Base-by-base conservation (phyloP, 35 echinoderm and acorn worm genomes). In the Apostichopus californicus region DNA sequence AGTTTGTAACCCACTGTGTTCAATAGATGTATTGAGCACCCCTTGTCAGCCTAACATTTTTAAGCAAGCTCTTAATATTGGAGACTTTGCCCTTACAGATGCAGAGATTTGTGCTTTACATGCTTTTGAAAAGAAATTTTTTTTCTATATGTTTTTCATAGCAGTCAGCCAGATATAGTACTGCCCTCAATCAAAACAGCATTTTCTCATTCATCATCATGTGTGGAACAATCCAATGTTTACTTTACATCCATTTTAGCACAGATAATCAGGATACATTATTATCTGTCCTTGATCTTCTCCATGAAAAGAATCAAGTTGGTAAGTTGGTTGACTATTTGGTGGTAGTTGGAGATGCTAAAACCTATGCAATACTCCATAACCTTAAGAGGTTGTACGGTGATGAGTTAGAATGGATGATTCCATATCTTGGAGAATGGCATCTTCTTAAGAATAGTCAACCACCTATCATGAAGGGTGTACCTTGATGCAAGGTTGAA, bases 341-440 rank as follows among this genome's bases (percentile, higher is more conserved):
- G 10, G 86, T 90, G 68, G 93, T 94, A 22, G 87, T 63, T 81
- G 87, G 93, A 6, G 93, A 94, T 72, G 71, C 68, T 77, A 94
- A 94, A 55, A 94, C 93, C 5, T 90, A 80, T 64, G 86, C 89
- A 6, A 8, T 78, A 5, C 18, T 93, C 8, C 20, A 25, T 17
- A 78, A 93, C 68, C 75, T 93, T 6, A 87, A 80, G 55, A 66
- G 60, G 6, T 55, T 64, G 57, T 94, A 94, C 73, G 55, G 65
- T 25, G 92, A 93, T 79, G 86, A 78, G 55, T 73, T 93, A 56
- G 72, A 10, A 5, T 93, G 92, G 92, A 20, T 93, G 71, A 14
- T 94, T 1, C 92, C 92, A 55, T 94, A 65, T 56, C 13, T 94
- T 77, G 78, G 92, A 5, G 92, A 94, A 23, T 94, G 78, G 92